phyloP scores from a whole-genome alignment of 1,140 invertebrate species.

The Camponotus pennsylvanicus region DNA sequence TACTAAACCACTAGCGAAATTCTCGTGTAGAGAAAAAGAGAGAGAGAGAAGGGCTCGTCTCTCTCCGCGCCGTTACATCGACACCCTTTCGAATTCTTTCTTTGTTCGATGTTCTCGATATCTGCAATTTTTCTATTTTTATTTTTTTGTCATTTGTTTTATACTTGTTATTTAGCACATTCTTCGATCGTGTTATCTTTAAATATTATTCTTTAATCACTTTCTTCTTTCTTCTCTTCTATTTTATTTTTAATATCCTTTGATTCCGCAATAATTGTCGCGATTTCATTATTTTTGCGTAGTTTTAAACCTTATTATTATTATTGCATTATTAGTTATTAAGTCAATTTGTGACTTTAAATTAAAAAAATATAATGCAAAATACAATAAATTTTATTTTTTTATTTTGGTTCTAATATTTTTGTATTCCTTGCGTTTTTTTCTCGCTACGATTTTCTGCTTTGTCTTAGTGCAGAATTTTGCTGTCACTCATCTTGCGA shows the following conservation, averaged over 20 bases:
- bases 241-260: neutral
- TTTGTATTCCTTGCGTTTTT: neutral
- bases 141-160: neutral
- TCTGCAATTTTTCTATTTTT: conserved; percentile 20
- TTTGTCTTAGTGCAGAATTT: neutral
- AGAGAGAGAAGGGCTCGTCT: conserved; percentile 1
- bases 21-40: conserved; percentile 40
- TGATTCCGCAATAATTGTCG: neutral
- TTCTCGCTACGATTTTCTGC: neutral
- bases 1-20: conserved; percentile 66
- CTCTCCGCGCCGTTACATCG: conserved; percentile 43
- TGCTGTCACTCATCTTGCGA: neutral
- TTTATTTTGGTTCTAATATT: neutral
- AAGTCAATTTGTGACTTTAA: neutral
- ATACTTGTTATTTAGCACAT: neutral
- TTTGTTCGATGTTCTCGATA: conserved; percentile 14
- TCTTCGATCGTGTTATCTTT: neutral
- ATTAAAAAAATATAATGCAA: neutral
- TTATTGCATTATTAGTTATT: neutral
- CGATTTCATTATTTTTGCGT: neutral
- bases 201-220: neutral
- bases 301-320: neutral
- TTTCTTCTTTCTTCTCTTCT: neutral
- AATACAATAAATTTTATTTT: neutral
- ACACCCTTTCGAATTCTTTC: conserved; percentile 13